A percentile compares a stretch with the other conserved stretches of the same genome.
These are phyloP conservation scores for Trachelus tabidus DNA, from an alignment of 2,888 invertebrate species.

Conservation along the genomic window DNA sequence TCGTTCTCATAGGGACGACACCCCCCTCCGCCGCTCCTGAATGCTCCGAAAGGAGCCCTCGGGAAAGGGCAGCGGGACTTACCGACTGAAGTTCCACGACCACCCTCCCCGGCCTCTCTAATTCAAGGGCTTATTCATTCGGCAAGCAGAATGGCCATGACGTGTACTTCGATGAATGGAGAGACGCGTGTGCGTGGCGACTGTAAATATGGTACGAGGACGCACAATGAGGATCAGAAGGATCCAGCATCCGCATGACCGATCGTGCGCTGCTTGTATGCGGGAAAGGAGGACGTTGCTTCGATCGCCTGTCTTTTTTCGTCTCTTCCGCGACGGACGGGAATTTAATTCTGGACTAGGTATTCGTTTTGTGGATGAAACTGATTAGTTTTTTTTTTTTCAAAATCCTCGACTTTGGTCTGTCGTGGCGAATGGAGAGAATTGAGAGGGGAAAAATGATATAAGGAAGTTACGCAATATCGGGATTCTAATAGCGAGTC, in stretches of 20 bases:
- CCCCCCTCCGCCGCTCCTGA: conserved; percentile 16
- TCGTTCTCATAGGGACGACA: conserved; percentile 24
- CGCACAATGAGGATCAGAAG: neutral
- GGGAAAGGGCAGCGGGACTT: neutral
- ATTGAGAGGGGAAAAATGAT: too few species aligned
- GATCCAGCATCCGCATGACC: neutral
- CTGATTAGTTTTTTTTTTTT: too few species aligned
- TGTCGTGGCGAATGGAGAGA: too few species aligned
- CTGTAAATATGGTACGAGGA: conserved; percentile 21
- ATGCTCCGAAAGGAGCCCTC: neutral
- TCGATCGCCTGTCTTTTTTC: neutral
- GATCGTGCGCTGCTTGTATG: neutral
- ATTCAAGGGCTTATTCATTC: conserved; percentile 53
- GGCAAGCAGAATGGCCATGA: conserved; percentile 46
- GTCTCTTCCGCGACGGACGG: too few species aligned
- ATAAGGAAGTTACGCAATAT: neutral
- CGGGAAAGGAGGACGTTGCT: neutral
- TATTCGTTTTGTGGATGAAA: too few species aligned
- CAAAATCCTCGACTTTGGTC: too few species aligned
- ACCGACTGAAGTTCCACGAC: neutral
- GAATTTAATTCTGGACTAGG: too few species aligned
- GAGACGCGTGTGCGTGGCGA: conserved; percentile 12
- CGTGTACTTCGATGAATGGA: conserved; percentile 36
- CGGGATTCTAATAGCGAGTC: conserved; percentile 11
- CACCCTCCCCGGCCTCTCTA: conserved; percentile 22